These are phyloP conservation scores for Esox masquinongy DNA, from an alignment of 2,797 vertebrate species.

Conservation along the genomic window DNA sequence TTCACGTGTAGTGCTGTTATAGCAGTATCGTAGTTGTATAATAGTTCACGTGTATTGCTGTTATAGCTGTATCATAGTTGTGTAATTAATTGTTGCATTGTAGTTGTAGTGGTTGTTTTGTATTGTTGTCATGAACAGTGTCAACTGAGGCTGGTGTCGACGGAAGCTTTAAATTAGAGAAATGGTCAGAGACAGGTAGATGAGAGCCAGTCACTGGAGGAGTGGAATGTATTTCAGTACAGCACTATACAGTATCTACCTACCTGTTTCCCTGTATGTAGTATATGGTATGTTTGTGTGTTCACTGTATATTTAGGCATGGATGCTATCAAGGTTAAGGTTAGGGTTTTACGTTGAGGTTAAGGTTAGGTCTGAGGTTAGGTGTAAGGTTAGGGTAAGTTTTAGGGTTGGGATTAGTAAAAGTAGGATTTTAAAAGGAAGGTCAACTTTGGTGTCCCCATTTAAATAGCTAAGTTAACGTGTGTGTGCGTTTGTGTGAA, in stretches of 20 bases:
- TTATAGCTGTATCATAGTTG: not conserved
- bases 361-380: too few relatives aligned
- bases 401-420: too few relatives aligned
- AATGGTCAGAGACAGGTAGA: not conserved
- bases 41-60: not conserved
- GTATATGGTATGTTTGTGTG: conserved; percentile 14
- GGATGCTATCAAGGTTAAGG: too few relatives aligned
- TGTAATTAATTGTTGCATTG: not conserved
- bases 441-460: too few relatives aligned
- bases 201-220: not conserved
- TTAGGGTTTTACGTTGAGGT: too few relatives aligned
- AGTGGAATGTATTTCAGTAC: not conserved
- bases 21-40: not conserved
- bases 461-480: too few relatives aligned
- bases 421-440: too few relatives aligned
- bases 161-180: not conserved
- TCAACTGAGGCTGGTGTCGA: not conserved
- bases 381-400: too few relatives aligned
- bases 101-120: not conserved
- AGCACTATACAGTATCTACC: not conserved
- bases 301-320: too few relatives aligned
- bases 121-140: not conserved
- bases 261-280: conserved; percentile 1
- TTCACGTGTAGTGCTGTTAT: not conserved
- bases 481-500: too few relatives aligned